These are phyloP conservation scores for Eurois occulta DNA, from an alignment of 2,888 invertebrate genomes.

Conservation along the genomic window DNA sequence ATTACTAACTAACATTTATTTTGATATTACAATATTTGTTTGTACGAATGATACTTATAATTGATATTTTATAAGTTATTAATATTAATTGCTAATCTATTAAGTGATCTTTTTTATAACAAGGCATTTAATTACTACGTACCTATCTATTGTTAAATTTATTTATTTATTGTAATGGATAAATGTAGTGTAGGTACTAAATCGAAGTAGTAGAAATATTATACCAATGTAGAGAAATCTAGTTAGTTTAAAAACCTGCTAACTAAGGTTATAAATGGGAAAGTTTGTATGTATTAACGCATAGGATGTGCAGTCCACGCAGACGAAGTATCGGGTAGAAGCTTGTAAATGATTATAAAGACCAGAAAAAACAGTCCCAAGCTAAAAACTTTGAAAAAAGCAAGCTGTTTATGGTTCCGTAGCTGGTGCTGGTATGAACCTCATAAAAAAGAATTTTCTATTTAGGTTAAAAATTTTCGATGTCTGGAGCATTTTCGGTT, in stretches of 20 bases:
- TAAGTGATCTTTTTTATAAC: not conserved
- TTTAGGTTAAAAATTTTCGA: not conserved
- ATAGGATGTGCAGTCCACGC: not conserved
- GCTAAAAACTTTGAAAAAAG: not conserved
- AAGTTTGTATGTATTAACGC: not conserved
- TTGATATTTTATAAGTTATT: not conserved
- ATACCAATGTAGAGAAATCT: not conserved
- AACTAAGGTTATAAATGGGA: not conserved
- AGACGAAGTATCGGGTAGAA: not conserved
- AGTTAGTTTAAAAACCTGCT: not conserved
- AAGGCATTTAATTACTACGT: not conserved
- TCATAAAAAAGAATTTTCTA: not conserved
- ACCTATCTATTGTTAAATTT: too few species aligned
- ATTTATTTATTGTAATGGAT: too few species aligned
- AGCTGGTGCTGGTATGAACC: not conserved
- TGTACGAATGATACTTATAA: not conserved
- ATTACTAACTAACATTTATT: conserved; percentile 28
- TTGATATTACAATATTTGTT: not conserved
- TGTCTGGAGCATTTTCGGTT: not conserved
- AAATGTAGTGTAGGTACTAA: not conserved
- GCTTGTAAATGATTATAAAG: not conserved
- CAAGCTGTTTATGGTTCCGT: not conserved
- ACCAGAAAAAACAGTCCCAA: not conserved
- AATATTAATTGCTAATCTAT: not conserved
- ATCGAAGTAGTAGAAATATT: not conserved